Evolutionary conservation across 2,888 invertebrate genomes (phyloP).

Genomic region (Apamea anceps): DNA sequence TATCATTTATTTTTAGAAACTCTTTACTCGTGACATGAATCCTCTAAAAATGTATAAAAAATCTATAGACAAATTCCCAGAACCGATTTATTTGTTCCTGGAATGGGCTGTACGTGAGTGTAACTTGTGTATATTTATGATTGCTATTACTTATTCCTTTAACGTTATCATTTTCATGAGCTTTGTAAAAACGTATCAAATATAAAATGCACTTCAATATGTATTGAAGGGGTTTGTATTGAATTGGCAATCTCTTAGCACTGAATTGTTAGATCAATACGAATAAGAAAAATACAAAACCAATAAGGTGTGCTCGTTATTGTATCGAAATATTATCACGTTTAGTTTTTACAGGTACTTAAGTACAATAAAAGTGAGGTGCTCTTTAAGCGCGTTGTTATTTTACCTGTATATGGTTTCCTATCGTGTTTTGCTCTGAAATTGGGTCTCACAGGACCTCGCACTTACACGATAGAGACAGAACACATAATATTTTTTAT

Average conservation of each 20-base stretch:
- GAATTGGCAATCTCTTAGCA: neutral
- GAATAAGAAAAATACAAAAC: neutral
- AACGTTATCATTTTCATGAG: constrained; percentile 3
- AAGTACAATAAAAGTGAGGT: constrained; percentile 5
- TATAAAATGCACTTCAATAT: constrained; percentile 10
- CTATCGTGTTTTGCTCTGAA: constrained; percentile 5
- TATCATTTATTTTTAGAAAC: neutral
- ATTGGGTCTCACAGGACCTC: no score
- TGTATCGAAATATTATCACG: neutral
- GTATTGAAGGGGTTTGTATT: neutral
- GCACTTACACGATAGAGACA: constrained; percentile 7
- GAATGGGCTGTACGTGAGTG: neutral
- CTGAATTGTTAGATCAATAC: neutral
- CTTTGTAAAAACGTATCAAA: neutral
- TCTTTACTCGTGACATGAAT: neutral
- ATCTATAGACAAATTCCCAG: neutral
- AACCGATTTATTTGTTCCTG: neutral
- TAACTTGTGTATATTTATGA: constrained; percentile 21
- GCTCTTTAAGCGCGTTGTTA: neutral
- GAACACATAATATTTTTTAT: neutral
- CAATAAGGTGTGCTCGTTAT: neutral
- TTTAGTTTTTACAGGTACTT: neutral
- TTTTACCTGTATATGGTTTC: neutral
- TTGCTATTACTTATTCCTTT: constrained; percentile 9
- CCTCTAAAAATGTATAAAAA: neutral